Base-by-base conservation (phyloP, 2,888 invertebrate species). In the Troides helena region DNA sequence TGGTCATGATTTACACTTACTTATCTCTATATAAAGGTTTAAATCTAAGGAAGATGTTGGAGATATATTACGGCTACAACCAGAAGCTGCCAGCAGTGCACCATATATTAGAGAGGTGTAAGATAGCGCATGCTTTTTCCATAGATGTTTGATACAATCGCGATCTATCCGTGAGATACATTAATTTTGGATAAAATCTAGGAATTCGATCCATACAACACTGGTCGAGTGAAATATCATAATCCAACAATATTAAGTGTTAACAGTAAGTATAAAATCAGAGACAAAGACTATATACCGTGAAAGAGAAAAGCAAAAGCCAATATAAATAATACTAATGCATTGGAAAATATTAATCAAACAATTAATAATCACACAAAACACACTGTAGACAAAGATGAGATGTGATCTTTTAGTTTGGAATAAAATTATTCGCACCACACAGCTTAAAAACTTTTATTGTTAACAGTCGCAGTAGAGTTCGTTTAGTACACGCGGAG, bases 341-440 rank as follows among this genome's bases (percentile, higher is more conserved):
- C 69, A 64, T 63, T 73, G 75, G 78, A 66, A 69, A 66, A 69
- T 66, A 69, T 59, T 69, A 66, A 50, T 25, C 50, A n/a, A 65
- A 62, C 53, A 76, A 83, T 77, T 78, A 82, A 73, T 80, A 83
- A 76, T 75, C 72, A 73, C 78, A 77, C 80, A 80, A 81, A 79
- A 77, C 80, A 74, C 74, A 74, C 80, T 78, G 79, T 75, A 78
- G 79, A 75, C 4, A 3, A 46, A 14, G 12, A 14, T 46, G 14
- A 76, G 72, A 73, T 53, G 60, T 68, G 72, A 73, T 71, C 65
- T 72, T 73, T 73, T 74, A 71, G 67, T 53, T 59, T 23, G 60
- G 60, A 76, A 77, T 73, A 76, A 81, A 81, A 77, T 82, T 82
- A 81, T 80, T 77, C 78, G 77, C 78, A 76, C 80, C 80, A 80